Conservation (phyloP, 2,888 invertebrate species). For the Rhingia campestris region DNA sequence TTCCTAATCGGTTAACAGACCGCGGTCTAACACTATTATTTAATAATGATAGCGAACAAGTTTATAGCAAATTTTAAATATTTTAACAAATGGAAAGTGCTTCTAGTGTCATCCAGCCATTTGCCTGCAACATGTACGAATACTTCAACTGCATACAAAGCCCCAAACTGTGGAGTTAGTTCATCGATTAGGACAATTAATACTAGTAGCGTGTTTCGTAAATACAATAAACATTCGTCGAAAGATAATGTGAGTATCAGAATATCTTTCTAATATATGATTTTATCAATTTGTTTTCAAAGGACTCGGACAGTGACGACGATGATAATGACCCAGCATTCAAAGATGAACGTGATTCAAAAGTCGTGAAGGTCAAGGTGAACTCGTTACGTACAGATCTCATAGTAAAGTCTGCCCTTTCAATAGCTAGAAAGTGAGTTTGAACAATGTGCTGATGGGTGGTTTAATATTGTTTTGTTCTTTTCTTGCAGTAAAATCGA, state of each 20-base stretch:
- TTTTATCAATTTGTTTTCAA: slow-evolving; percentile 31
- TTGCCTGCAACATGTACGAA: slow-evolving; percentile 6
- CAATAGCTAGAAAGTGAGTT: slow-evolving; percentile 88
- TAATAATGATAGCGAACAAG: slow-evolving; percentile 49
- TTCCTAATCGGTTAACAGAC: not conserved
- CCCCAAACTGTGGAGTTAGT: not conserved
- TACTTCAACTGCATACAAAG: slow-evolving; percentile 1
- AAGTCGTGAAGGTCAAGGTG: slow-evolving; percentile 86
- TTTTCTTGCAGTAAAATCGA: slow-evolving; percentile 88
- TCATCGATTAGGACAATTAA: slow-evolving; percentile 22
- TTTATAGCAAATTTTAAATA: slow-evolving; percentile 35
- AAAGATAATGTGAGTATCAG: slow-evolving; percentile 37
- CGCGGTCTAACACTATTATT: not conserved
- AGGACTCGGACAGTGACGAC: slow-evolving; percentile 84
- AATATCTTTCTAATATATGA: not conserved
- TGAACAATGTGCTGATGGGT: not conserved
- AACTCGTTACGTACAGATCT: slow-evolving; percentile 88
- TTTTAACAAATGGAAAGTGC: slow-evolving; percentile 26
- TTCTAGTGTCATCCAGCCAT: not conserved
- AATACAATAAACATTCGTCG: slow-evolving; percentile 56
- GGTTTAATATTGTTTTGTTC: not conserved
- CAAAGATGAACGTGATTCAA: slow-evolving; percentile 86
- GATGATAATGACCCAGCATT: slow-evolving; percentile 83
- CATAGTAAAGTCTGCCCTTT: slow-evolving; percentile 87
- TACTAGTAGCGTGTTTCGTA: slow-evolving; percentile 29